Percentiles rank a stretch among this genome's conserved stretches.
Conservation (phyloP, 92 coral and sea anemone species). For the Metridium senile region DNA sequence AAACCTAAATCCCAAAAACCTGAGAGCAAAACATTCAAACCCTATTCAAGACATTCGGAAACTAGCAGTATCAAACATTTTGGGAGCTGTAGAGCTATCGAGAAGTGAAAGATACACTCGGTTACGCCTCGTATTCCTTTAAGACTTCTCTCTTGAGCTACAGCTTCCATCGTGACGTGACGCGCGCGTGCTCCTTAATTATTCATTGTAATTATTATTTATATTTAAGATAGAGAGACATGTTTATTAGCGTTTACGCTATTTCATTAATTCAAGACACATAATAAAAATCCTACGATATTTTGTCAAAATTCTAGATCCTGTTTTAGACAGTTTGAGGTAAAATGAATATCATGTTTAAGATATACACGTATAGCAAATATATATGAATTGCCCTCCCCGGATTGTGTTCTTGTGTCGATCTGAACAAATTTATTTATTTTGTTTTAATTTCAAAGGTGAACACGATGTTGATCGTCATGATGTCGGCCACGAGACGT, state of each 20-base stretch:
- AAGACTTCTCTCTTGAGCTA: no score
- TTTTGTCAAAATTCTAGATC: no score
- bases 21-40: neutral
- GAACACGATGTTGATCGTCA: neutral
- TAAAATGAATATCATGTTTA: neutral
- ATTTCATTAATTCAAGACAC: no score
- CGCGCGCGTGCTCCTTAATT: no score
- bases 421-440: neutral
- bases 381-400: neutral
- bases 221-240: no score
- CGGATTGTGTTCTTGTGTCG: neutral
- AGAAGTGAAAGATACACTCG: no score
- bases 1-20: neutral
- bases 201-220: no score
- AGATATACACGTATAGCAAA: neutral
- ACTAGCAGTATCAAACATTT: no score
- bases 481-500: neutral
- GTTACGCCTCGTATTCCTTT: no score
- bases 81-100: no score
- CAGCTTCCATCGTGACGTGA: no score
- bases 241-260: no score
- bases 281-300: neutral
- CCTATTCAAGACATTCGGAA: neutral
- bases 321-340: neutral
- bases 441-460: constrained; percentile 4